Evolutionary conservation across 2,888 invertebrate genomes (phyloP), one percentile per base, ranked within the genome.

Genomic region (Cynaeus angustus): DNA sequence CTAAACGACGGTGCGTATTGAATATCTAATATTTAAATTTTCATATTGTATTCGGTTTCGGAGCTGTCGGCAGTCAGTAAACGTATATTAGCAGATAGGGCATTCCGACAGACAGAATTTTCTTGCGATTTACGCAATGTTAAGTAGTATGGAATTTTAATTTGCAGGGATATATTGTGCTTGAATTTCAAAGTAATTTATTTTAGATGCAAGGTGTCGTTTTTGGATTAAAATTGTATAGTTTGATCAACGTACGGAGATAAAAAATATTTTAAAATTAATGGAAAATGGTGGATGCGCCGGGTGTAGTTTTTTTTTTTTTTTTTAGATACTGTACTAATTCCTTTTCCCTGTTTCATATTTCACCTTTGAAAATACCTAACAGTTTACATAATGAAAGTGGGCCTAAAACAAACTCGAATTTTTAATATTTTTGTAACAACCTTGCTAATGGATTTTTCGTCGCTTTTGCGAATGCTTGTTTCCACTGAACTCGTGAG

Each of bases 21-120:
- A 55, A 55, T 55, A 37, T 55, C 55, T 38, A 55, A 55, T 55
- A 55, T 33, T 52, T 33, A 52, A 52, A 55, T 55, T 55, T 55
- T 37, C 16, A 14, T 14, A 50, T 12, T 50, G 50, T 50, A 37
- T 38, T 55, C 55, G 38, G 16, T 55, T 55, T 37, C 41, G 41
- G 48, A 2, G 30, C 52, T 30, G 12, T 28, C 12, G 12, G 52
- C 52, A 52, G 52, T 52, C 52, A 30, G 30, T 21, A 26, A 9
- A 21, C 21, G 48, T 52, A 28, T 26, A 46, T 46, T 21, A 46
- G n/a, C 46, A 8, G 28, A 52, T 33, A 33, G 30, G 10, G 33
- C 52, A 13, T 13, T 33, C 12, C 52, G n/a, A 41, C 30, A 52
- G 13, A 10, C 30, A 28, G n/a, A 12, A 41, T 12, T 41, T 41